Evolutionary conservation across 2,113 vertebrate species (phyloP).

Genomic region (Phycodurus eques): DNA sequence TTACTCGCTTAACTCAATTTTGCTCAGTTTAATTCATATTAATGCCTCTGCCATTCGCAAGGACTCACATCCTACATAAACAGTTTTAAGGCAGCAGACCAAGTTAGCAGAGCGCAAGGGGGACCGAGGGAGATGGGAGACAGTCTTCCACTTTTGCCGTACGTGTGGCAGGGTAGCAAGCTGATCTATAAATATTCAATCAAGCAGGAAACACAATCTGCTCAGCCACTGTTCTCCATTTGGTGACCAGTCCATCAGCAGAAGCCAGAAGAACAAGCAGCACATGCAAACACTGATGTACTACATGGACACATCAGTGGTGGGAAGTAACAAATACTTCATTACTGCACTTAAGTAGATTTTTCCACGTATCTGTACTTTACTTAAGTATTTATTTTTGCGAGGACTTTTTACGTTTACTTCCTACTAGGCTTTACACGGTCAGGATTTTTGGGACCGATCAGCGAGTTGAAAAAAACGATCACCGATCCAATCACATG

Average conservation of each 20-base stretch:
- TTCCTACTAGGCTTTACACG: too few species aligned
- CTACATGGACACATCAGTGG: neutral
- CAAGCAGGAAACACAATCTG: conserved; percentile 59
- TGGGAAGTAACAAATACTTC: neutral
- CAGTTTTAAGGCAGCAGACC: conserved; percentile 33
- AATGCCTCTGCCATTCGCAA: conserved; percentile 18
- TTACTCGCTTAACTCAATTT: conserved; percentile 49
- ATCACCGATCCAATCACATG: too few species aligned
- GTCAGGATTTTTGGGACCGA: too few species aligned
- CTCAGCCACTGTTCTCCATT: conserved; percentile 43
- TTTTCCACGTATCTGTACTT: neutral
- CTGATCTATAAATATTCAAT: conserved; percentile 66
- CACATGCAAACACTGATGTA: neutral
- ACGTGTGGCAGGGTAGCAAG: conserved; percentile 31
- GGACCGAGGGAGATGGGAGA: neutral
- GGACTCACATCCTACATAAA: conserved; percentile 15
- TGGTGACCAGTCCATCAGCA: conserved; percentile 42
- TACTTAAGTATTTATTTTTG: neutral
- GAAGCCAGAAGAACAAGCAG: conserved; percentile 26
- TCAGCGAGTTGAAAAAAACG: too few species aligned
- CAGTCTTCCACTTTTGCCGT: conserved; percentile 13
- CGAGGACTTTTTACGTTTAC: too few species aligned
- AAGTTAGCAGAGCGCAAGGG: neutral
- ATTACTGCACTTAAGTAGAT: neutral
- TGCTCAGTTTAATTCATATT: conserved; percentile 17